Evolutionary conservation across 2,888 invertebrate genomes (phyloP).

Genomic region (Chrysolina haemoptera): DNA sequence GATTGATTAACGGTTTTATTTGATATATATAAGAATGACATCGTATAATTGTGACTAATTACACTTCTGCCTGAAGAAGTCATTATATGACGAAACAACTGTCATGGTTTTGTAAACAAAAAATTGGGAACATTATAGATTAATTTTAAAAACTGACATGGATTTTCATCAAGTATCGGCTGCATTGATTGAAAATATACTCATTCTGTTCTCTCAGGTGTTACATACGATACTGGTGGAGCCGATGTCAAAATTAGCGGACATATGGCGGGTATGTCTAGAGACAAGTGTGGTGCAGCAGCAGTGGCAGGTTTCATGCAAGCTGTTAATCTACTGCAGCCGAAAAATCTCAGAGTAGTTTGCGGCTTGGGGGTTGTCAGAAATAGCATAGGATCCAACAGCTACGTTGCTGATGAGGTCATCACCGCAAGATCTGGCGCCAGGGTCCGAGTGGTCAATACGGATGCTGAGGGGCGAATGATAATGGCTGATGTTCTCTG

Average conservation of each 20-base stretch:
- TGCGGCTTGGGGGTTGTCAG: slow-evolving; percentile 89
- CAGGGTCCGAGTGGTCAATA: slow-evolving; percentile 91
- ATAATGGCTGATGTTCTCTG: slow-evolving; percentile 92
- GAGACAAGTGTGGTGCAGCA: slow-evolving; percentile 97
- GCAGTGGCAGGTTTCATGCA: slow-evolving; percentile 94
- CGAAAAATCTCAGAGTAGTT: slow-evolving; percentile 82
- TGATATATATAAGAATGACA: too few species aligned
- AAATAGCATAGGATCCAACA: slow-evolving; percentile 91
- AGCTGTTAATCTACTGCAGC: slow-evolving; percentile 76
- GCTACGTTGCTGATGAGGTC: slow-evolving; percentile 93
- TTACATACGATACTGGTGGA: slow-evolving; percentile 91
- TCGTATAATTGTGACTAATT: too few species aligned
- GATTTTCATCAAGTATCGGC: too few species aligned
- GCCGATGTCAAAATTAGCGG: slow-evolving; percentile 88
- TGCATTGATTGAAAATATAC: too few species aligned
- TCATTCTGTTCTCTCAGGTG: slow-evolving; percentile 69
- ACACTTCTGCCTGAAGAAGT: too few species aligned
- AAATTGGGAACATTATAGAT: too few species aligned
- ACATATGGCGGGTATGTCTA: slow-evolving; percentile 88
- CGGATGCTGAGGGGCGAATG: slow-evolving; percentile 96
- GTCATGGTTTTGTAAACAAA: too few species aligned
- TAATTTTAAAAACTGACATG: too few species aligned
- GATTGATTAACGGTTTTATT: too few species aligned
- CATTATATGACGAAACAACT: too few species aligned
- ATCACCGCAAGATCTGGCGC: slow-evolving; percentile 86